Base-by-base conservation (phyloP, 2,113 vertebrate species). In the Passer domesticus region DNA sequence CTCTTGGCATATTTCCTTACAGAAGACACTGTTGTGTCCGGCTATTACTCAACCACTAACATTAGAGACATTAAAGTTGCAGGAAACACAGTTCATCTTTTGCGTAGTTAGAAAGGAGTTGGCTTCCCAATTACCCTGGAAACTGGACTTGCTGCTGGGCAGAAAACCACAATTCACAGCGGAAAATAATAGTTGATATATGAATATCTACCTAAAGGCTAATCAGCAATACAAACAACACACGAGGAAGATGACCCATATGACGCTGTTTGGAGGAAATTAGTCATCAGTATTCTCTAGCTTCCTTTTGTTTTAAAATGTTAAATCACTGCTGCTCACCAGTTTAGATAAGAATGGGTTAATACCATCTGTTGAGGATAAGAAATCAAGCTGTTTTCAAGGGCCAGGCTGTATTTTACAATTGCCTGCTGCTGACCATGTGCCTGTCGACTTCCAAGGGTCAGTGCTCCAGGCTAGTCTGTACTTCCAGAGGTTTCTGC, bases 131-230 rank as follows among this genome's bases (percentile, higher is more conserved):
- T 73, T 94, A 85, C 53, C 55, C 83, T 95, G 77, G 93, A 93
- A 95, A 86, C 12, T 80, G 88, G 93, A 96, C 91, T 88, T 81
- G 93, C 67, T 91, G 89, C 85, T 88, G 83, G 82, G 59, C 84
- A 74, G 28, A 96, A 97, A 98, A 97, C 97, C 97, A 94, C 97
- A 97, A 77, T 68, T 91, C 95, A 92, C 96, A 93, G 75, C 1
- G 86, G 96, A 97, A 94, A 74, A 90, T 85, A 89, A 66, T 18
- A 83, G 80, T 60, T 39, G 69, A 96, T 94, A 91, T 86, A 73
- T 25, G 78, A 96, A 92, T 81, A 81, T 90, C 87, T 76, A 95
- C 72, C 78, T 69, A 62, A 85, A 94, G 85, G 89, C 73, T 86
- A 55, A 87, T 91, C 79, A 62, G 90, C 72, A 88, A 94, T 96